These are phyloP conservation scores for Corynorhinus townsendii DNA, from an alignment of 2,113 vertebrate species.

Conservation along the genomic window DNA sequence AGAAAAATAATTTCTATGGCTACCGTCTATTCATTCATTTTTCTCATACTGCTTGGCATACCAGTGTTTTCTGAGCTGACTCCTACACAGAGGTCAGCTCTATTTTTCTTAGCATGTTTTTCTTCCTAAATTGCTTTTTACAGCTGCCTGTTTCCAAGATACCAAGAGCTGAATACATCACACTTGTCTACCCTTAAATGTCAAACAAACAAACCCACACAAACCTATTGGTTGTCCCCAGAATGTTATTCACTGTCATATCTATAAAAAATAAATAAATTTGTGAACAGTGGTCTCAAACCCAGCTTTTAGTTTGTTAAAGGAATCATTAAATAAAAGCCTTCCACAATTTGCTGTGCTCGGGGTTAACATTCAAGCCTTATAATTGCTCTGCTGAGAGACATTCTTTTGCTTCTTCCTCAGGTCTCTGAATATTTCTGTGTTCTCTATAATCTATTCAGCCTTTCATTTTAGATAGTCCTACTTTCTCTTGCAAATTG, in stretches of 20 bases:
- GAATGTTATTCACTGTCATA: background rate
- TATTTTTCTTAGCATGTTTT: conserved; percentile 8
- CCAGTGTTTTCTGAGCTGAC: background rate
- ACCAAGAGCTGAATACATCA: background rate
- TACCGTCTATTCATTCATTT: background rate
- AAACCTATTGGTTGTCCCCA: background rate
- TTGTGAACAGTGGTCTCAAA: background rate
- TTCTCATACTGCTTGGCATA: background rate
- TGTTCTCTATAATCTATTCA: background rate
- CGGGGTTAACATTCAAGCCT: background rate
- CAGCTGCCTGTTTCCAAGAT: background rate
- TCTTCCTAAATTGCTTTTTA: background rate
- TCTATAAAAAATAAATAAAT: background rate
- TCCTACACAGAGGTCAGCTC: background rate
- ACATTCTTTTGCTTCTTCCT: background rate
- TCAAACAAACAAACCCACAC: background rate
- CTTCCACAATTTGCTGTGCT: background rate
- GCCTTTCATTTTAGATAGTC: background rate
- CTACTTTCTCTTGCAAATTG: background rate
- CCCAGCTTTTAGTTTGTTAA: background rate
- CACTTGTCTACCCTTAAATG: background rate
- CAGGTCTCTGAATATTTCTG: background rate
- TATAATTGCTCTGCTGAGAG: background rate
- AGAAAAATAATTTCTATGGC: background rate
- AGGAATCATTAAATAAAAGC: background rate